These are phyloP conservation scores for Lophura nycthemera DNA, from an alignment of 2,113 vertebrate species.

Conservation along the genomic window DNA sequence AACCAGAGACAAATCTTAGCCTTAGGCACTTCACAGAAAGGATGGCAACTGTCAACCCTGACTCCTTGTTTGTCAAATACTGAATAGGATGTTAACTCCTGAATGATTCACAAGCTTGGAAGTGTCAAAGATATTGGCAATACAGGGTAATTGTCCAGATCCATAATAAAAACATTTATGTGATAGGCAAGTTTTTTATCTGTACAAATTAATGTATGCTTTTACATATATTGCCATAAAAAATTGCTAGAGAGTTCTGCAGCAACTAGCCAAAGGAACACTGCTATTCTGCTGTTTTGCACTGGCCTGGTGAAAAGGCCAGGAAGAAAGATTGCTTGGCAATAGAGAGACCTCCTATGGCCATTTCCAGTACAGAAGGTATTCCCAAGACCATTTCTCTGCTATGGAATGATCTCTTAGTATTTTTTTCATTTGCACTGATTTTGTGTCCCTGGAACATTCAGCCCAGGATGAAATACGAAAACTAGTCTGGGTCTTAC, in stretches of 20 bases:
- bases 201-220: neutral
- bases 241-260: neutral
- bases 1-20: slow-evolving; percentile 57
- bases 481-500: neutral
- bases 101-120: slow-evolving; percentile 30
- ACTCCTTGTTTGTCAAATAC: neutral
- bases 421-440: neutral
- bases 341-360: neutral
- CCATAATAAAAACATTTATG: neutral
- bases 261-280: neutral
- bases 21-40: neutral
- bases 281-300: neutral
- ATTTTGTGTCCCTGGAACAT: neutral
- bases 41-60: slow-evolving; percentile 47
- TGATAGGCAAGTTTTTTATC: neutral
- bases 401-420: neutral
- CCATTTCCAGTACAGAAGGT: neutral
- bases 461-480: neutral
- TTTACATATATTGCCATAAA: neutral
- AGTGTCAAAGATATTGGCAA: neutral
- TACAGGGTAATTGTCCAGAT: neutral
- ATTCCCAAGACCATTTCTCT: neutral
- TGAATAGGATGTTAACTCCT: slow-evolving; percentile 24
- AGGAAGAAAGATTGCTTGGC: neutral
- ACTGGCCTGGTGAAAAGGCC: neutral